These are phyloP conservation scores for Sympetrum striolatum DNA, from an alignment of 2,888 invertebrate genomes.

Conservation along the genomic window DNA sequence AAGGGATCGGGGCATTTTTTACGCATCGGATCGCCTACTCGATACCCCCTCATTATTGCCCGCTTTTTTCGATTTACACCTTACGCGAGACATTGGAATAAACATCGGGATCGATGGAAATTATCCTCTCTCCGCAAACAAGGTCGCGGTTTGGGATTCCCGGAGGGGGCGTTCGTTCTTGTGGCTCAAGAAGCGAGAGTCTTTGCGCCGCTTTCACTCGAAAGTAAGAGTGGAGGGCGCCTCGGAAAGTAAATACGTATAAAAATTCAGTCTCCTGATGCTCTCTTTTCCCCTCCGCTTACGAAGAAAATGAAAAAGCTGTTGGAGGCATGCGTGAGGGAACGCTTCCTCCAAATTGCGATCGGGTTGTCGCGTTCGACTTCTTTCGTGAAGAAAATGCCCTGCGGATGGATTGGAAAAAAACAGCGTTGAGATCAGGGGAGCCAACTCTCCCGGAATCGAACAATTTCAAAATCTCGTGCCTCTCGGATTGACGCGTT, in stretches of 20 bases:
- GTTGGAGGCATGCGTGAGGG: neutral
- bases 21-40: no score
- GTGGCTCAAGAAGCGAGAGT: neutral
- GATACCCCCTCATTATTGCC: no score
- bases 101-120: neutral
- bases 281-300: neutral
- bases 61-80: no score
- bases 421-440: no score
- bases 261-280: neutral
- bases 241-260: neutral
- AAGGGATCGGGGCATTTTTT: no score
- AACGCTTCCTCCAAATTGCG: no score
- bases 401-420: no score
- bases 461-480: no score
- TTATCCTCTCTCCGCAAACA: neutral
- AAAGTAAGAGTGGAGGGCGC: neutral
- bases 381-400: no score
- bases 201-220: neutral
- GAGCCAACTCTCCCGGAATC: no score
- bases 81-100: neutral
- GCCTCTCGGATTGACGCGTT: no score
- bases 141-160: neutral
- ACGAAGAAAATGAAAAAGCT: neutral
- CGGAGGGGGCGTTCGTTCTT: neutral
- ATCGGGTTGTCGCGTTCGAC: no score